These are phyloP conservation scores for Hippocampus mohnikei DNA, from an alignment of 2,113 vertebrate species.

Conservation along the genomic window DNA sequence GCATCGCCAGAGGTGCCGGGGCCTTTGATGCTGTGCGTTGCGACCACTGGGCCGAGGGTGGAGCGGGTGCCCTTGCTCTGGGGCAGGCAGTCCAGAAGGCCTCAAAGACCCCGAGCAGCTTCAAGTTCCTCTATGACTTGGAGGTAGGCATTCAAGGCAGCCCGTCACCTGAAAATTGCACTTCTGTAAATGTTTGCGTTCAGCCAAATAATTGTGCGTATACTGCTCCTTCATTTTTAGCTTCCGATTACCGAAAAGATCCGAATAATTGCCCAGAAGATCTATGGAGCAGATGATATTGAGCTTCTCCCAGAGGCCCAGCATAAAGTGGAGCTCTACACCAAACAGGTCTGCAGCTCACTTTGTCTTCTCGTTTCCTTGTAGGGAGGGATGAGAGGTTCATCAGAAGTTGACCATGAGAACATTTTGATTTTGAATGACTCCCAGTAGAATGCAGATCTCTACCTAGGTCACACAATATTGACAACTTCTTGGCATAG, in stretches of 20 bases:
- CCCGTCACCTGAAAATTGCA: neutral
- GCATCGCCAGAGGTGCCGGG: conserved; percentile 82
- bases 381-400: neutral
- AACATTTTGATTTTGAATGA: no score
- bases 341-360: conserved; percentile 80
- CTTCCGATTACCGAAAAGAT: conserved; percentile 89
- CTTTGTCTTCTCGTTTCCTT: neutral
- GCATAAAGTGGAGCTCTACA: conserved; percentile 87
- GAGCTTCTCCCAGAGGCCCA: conserved; percentile 91
- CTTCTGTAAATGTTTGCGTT: neutral
- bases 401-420: neutral
- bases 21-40: conserved; percentile 90
- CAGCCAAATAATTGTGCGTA: neutral
- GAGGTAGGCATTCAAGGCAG: conserved; percentile 66
- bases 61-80: conserved; percentile 82
- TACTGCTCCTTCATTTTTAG: conserved; percentile 55
- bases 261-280: conserved; percentile 88
- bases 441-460: no score
- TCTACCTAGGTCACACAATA: no score
- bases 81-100: conserved; percentile 86
- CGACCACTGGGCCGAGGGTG: conserved; percentile 94
- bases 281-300: conserved; percentile 92
- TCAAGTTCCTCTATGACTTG: conserved; percentile 89
- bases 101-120: conserved; percentile 80
- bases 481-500: no score